Base-by-base conservation (phyloP, 2,888 invertebrate genomes). In the Pachycephus smyrnensis region DNA sequence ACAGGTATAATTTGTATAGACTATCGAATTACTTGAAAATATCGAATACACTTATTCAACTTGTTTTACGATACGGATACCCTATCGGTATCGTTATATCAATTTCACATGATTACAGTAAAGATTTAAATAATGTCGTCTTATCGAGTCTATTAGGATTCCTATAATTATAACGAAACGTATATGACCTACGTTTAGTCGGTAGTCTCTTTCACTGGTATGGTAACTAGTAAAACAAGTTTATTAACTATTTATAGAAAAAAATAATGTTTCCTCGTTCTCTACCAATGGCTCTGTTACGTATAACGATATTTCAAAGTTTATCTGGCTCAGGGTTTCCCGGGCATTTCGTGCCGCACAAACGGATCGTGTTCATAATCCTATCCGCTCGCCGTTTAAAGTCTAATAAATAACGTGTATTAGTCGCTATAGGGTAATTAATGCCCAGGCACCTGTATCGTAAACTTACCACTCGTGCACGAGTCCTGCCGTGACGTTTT, bases 391-490 rank as follows among this genome's bases (percentile, higher is more conserved):
- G 23, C 23, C 71, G 71, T 71, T 71, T 71, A 71, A 71, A 71
- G 6, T 71, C 31, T 30, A 71, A 71, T 71, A 71, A 71, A 33
- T 71, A 71, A 71, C 31, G 31, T 30, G 71, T 71, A 71, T 71
- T 33, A 33, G 33, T 71, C 71, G 71, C 23, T 23, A 55, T 55
- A 9, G 23, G 55, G 23, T 9, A 23, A 55, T 55, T 55, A 9
- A 55, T 55, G 23, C 23, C 55, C 23, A 55, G 55, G 9, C 23
- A 55, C 55, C 55, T 55, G 55, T 55, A 55, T 55, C 23, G 23
- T 55, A 23, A 55, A 23, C 55, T 55, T 55, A 23, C 23, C 55
- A 55, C 6, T 55, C 23, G 55, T 23, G 55, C 23, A 23, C 55
- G 2, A 55, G 55, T 6, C 23, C 6, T 55, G 40, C 23, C 40